These are phyloP conservation scores for Daphoenositta chrysoptera DNA, from an alignment of 2,113 vertebrate species.

Conservation along the genomic window DNA sequence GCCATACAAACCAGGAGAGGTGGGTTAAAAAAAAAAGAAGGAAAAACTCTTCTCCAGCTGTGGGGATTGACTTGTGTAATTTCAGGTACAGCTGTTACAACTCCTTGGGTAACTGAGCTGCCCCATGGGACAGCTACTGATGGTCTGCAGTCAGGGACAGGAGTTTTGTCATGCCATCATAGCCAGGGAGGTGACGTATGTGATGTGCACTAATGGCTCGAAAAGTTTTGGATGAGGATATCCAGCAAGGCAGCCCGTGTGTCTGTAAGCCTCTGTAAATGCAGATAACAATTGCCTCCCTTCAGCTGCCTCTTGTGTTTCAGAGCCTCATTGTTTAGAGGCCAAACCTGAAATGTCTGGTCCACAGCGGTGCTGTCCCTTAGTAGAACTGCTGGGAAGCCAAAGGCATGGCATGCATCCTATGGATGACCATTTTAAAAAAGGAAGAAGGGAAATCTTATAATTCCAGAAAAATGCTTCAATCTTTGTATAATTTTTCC, in stretches of 20 bases:
- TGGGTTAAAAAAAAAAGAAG: neutral
- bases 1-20: neutral
- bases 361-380: neutral
- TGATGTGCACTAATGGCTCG: rapidly evolving
- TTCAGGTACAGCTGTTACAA: neutral
- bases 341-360: neutral
- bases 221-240: neutral
- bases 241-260: neutral
- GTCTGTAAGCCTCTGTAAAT: neutral
- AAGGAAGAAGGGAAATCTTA: neutral
- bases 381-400: neutral
- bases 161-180: neutral
- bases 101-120: neutral
- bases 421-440: neutral
- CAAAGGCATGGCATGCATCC: neutral
- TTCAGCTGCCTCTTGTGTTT: neutral
- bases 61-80: neutral
- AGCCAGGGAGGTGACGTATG: neutral
- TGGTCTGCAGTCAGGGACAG: neutral
- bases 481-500: neutral
- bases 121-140: neutral
- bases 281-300: neutral
- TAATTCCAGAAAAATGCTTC: neutral
- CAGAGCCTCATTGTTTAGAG: neutral
- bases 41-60: neutral